Conservation (phyloP, 2,888 invertebrate species). For the Dolomedes plantarius region DNA sequence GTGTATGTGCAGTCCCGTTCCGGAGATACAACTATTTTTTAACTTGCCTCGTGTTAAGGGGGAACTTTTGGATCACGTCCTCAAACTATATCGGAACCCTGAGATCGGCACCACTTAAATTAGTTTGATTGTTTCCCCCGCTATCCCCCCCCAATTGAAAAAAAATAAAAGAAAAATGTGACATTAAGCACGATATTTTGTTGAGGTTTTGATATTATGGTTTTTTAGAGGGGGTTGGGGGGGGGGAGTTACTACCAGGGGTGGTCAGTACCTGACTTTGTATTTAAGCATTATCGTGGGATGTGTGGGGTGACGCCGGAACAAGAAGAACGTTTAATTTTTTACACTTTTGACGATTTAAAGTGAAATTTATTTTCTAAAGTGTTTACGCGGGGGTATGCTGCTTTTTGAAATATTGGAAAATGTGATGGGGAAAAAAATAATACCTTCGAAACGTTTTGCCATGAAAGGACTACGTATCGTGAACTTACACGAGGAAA, state of each 20-base stretch:
- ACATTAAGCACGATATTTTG: constrained; percentile 57
- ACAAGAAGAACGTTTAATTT: constrained; percentile 42
- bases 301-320: constrained; percentile 13
- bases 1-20: constrained; percentile 17
- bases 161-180: constrained; percentile 12
- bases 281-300: constrained; percentile 23
- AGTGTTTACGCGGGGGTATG: neutral
- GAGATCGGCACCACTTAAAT: constrained; percentile 64
- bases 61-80: constrained; percentile 66
- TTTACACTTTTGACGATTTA: neutral
- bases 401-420: neutral
- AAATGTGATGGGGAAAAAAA: neutral
- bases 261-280: constrained; percentile 50
- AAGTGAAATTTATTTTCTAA: constrained; percentile 16
- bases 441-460: neutral
- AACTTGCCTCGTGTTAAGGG: constrained; percentile 59
- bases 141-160: neutral
- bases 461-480: neutral
- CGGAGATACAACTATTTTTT: constrained; percentile 56
- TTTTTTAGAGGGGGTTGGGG: neutral
- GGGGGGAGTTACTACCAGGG: too few relatives aligned
- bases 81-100: constrained; percentile 46
- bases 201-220: neutral
- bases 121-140: constrained; percentile 55
- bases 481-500: too few relatives aligned